Base-by-base conservation (phyloP, 2,888 invertebrate genomes). In the Heteromurus nitidus region DNA sequence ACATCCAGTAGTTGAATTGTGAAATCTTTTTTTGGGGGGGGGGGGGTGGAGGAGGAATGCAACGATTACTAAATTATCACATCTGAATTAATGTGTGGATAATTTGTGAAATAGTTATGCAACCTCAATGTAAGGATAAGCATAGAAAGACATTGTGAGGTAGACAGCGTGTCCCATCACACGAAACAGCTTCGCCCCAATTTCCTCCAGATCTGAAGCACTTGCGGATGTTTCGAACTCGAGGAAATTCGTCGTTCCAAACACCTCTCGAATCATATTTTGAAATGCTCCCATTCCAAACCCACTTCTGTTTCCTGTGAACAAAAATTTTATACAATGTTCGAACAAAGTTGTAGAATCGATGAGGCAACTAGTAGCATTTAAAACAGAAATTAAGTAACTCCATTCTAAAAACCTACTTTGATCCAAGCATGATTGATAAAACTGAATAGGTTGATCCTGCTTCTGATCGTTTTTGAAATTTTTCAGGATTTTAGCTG, bases 121-220 rank as follows among this genome's bases (percentile, higher is more conserved):
- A 30, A 72, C 60, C 44, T 79, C 65, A 53, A 77, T 77, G 28
- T 50, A 64, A 0, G 77, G 77, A 50, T 62, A 77, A 0, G 36
- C 28, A 11, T 31, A 64, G 20, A 77, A 77, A 0, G 50, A 69
- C 30, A 77, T 36, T 26, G 62, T 69, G 7, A 77, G 16, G 31
- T 28, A 77, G 1, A 30, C 18, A 11, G 64, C 55, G 24, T 77
- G 60, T 1, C 77, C 77, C 3, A 36, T 22, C 50, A 28, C 44
- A 9, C 62, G 26, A 13, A 77, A 31, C 30, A 69, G 36, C 11
- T 31, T n/a, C 0, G 50, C 44, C 13, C 62, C 77, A 1, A 77
- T 26, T 55, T 70, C 47, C 13, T 70, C 70, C 69, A 77, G 50
- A 3, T 55, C 24, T 20, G 20, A 24, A 16, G 55, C 55, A 7